A percentile compares a stretch with the other conserved stretches of the same genome.
Evolutionary conservation across 1,140 invertebrate species (phyloP).

Genomic region (Drosophila auraria): DNA sequence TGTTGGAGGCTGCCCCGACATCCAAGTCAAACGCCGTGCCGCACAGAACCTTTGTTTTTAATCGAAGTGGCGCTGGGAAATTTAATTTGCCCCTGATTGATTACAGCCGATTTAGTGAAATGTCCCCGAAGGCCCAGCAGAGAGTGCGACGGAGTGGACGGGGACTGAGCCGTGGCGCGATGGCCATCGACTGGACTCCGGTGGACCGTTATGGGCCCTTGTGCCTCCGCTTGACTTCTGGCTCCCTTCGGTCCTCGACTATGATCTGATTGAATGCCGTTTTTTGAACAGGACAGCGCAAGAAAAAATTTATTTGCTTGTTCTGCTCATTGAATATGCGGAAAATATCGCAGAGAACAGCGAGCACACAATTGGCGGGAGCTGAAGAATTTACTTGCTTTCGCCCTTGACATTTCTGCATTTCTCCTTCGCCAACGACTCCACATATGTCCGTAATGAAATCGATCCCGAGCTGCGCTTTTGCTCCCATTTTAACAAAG

Average conservation of each 20-base stretch:
- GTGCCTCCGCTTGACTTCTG: constrained; percentile 66
- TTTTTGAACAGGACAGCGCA: constrained; percentile 24
- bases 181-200: constrained; percentile 32
- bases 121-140: constrained; percentile 53
- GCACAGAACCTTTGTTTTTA: constrained; percentile 42
- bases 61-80: constrained; percentile 70
- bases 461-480: constrained; percentile 62
- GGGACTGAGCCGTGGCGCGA: constrained; percentile 16
- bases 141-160: constrained; percentile 6
- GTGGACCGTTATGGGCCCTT: constrained; percentile 50
- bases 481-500: constrained; percentile 1
- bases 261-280: constrained; percentile 66
- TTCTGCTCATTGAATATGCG: constrained; percentile 69
- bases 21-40: constrained; percentile 4
- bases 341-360: constrained; percentile 15
- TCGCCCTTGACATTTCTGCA: constrained; percentile 14
- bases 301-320: constrained; percentile 62
- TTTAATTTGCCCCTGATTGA: constrained; percentile 83
- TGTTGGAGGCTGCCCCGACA: neutral
- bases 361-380: neutral
- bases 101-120: constrained; percentile 76
- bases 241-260: constrained; percentile 21
- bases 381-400: neutral
- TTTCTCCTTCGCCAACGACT: neutral
- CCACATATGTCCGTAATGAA: constrained; percentile 31